Conservation (phyloP, 2,797 vertebrate genomes). For the Liparis tanakae region DNA sequence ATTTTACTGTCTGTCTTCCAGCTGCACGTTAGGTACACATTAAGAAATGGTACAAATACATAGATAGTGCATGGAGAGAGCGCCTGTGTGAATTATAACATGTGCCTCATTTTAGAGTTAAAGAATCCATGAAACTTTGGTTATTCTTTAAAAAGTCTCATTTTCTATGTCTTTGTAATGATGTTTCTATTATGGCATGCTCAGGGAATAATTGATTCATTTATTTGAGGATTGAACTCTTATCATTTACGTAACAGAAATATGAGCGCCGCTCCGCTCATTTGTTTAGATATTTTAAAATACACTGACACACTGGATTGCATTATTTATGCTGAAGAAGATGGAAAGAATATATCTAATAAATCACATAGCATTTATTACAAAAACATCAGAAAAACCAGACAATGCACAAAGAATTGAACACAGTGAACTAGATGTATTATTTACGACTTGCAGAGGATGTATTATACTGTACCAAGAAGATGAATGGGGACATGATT, state of each 20-base stretch:
- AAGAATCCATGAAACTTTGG: background rate
- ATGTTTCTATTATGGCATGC: background rate
- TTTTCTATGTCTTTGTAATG: background rate
- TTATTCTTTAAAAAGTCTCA: too few species aligned
- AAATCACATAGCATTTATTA: background rate
- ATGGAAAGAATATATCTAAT: background rate
- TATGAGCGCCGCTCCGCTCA: background rate
- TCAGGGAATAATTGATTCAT: constrained; percentile 8
- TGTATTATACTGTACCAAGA: background rate
- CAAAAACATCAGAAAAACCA: background rate
- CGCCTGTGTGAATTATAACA: background rate
- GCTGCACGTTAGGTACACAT: background rate
- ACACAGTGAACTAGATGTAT: background rate
- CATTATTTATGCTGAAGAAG: background rate
- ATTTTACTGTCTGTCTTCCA: constrained; percentile 1
- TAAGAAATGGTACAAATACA: background rate
- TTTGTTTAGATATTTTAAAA: constrained; percentile 15
- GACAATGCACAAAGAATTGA: background rate
- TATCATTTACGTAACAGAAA: constrained; percentile 16
- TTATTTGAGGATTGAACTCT: constrained; percentile 13
- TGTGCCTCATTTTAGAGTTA: background rate
- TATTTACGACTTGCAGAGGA: background rate
- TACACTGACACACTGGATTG: background rate
- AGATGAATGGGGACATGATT: background rate
- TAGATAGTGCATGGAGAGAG: background rate